Base-by-base conservation (phyloP, 2,797 vertebrate genomes). In the Columba guinea region DNA sequence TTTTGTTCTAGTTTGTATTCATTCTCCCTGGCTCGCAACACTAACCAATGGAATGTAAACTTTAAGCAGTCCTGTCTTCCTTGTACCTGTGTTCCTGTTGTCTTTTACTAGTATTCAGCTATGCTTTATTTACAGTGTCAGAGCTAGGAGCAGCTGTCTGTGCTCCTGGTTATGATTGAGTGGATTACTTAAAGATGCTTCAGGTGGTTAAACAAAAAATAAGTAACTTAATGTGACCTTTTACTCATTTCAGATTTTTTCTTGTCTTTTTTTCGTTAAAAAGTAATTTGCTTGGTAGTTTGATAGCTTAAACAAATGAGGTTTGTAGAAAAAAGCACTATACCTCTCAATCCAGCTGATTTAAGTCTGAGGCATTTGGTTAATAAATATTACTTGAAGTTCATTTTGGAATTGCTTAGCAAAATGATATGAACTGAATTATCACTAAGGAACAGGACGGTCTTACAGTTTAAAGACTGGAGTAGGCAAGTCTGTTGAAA, bases 1-100 rank as follows among this genome's bases (percentile, higher is more conserved):
- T 89, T 69, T 41, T 56, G 62, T 41, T 89, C 46, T 89, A 11
- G 13, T 84, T 76, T 83, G 20, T 86, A 59, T 44, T 75, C 35
- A 26, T 92, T 87, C 64, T 94, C 34, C 59, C 56, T 59, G 32
- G 22, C 85, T 92, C 94, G 35, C 41, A 53, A 11, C 58, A 69
- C 64, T 96, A 89, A 95, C 88, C 30, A 26, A 17, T 28, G 37
- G 48, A 94, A 88, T 75, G 77, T 69, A 63, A 88, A 69, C 39
- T 59, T 73, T 21, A 49, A 84, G 46, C 37, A 51, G n/a, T 34
- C 26, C 27, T 88, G 11, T 71, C 7, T 64, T 89, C 86, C 28
- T 59, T 56, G 39, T 94, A 32, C 69, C 41, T 87, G 1, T 67
- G 20, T 87, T 87, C 34, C 59, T 82, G 17, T 63, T 93, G 37